phyloP scores from a whole-genome alignment of 2,888 invertebrate genomes.

The Neuroscelio doddi region DNA sequence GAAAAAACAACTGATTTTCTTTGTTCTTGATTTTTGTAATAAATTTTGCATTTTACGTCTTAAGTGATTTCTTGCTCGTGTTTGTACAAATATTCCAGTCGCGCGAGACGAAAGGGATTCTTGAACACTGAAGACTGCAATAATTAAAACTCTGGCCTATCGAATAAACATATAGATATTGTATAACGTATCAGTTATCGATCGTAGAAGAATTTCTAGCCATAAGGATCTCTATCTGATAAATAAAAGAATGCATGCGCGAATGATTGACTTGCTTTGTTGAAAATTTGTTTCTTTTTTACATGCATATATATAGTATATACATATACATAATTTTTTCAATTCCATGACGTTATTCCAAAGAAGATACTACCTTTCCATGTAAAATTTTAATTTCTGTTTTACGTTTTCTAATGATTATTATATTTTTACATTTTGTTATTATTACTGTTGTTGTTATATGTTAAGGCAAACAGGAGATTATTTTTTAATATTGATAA shows the following conservation, averaged over 20 bases:
- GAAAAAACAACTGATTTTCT: slow-evolving; percentile 1
- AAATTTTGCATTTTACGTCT: slow-evolving; percentile 4
- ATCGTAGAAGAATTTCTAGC: slow-evolving; percentile 27
- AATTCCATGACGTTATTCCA: neutral
- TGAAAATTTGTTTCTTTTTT: slow-evolving; percentile 9
- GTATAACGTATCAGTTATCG: slow-evolving; percentile 43
- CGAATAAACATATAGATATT: slow-evolving; percentile 53
- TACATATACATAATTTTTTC: neutral
- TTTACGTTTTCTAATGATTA: neutral
- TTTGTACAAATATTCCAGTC: slow-evolving; percentile 35
- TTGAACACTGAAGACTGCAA: slow-evolving; percentile 67
- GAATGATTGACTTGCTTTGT: slow-evolving; percentile 9
- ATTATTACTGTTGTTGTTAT: neutral
- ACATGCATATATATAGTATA: neutral
- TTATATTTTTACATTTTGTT: neutral
- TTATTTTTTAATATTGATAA: neutral
- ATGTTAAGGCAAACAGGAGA: neutral
- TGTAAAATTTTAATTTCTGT: neutral
- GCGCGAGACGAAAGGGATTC: slow-evolving; percentile 32
- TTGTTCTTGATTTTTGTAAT: neutral
- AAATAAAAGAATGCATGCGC: neutral
- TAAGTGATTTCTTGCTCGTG: slow-evolving; percentile 20
- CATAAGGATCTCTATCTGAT: neutral
- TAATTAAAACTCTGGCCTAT: slow-evolving; percentile 68
- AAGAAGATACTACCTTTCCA: slow-evolving; percentile 4